A percentile compares a stretch with the other conserved stretches of the same genome.
phyloP scores from a whole-genome alignment of 2,888 invertebrate genomes.

The Cremastinae sp. region DNA sequence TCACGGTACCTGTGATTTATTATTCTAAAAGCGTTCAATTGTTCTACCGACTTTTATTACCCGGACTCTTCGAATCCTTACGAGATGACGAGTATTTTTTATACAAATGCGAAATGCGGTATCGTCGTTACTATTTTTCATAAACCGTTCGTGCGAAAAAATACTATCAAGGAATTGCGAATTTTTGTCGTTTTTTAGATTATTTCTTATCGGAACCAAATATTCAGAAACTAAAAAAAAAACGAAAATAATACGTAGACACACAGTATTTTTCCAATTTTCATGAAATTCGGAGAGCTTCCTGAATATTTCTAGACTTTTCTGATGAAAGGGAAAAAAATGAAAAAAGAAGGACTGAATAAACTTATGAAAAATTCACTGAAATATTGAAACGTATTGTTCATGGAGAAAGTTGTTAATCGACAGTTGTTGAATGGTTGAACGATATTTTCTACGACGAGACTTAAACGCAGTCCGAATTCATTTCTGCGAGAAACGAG shows the following conservation, averaged over 20 bases:
- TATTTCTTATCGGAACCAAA: slow-evolving; percentile 2
- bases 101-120: slow-evolving; percentile 60
- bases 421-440: slow-evolving; percentile 51
- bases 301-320: background rate
- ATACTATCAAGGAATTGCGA: background rate
- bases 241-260: slow-evolving; percentile 30
- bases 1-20: slow-evolving; percentile 57
- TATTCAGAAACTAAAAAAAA: background rate
- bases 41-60: background rate
- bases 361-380: slow-evolving; percentile 6
- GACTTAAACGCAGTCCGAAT: background rate
- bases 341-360: slow-evolving; percentile 5
- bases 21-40: slow-evolving; percentile 42
- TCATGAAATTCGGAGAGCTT: slow-evolving; percentile 13
- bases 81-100: slow-evolving; percentile 65
- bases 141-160: slow-evolving; percentile 3
- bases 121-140: slow-evolving; percentile 22
- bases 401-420: slow-evolving; percentile 44
- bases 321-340: background rate
- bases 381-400: slow-evolving; percentile 41
- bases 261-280: slow-evolving; percentile 52
- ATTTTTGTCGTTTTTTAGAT: no score
- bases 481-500: slow-evolving; percentile 17
- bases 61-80: slow-evolving; percentile 32
- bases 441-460: slow-evolving; percentile 38